A percentile compares a stretch with the other conserved stretches of the same genome.
These are phyloP conservation scores for Sternotherus odoratus DNA, from an alignment of 2,797 vertebrate genomes.

Conservation along the genomic window DNA sequence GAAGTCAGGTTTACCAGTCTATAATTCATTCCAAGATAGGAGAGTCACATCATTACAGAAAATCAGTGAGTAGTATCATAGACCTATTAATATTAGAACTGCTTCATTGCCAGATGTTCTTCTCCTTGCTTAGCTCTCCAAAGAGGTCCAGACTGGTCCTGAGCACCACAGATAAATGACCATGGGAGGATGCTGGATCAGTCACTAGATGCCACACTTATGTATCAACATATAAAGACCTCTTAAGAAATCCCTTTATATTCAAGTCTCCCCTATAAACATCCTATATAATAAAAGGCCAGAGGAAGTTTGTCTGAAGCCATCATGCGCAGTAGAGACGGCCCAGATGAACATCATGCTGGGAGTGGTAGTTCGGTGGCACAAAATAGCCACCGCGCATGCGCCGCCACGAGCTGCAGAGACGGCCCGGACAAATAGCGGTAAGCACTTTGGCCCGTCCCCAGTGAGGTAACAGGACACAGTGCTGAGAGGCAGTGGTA, in stretches of 20 bases:
- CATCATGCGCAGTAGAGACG: no score
- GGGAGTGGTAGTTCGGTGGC: no score
- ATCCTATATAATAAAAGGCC: no score
- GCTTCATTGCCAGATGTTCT: background rate
- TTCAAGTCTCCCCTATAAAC: background rate
- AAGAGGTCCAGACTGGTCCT: background rate
- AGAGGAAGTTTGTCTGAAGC: no score
- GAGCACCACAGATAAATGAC: background rate
- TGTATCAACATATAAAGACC: background rate
- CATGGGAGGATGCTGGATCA: background rate
- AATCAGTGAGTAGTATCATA: background rate
- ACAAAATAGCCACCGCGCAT: no score
- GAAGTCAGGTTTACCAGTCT: background rate
- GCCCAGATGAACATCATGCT: no score
- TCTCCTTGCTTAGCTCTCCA: background rate
- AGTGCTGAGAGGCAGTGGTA: no score
- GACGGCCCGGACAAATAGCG: no score
- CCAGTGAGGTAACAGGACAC: no score
- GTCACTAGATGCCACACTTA: background rate
- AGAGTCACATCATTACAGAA: background rate
- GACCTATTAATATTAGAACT: background rate
- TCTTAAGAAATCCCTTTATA: background rate
- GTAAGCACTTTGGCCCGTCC: no score
- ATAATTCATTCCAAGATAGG: background rate
- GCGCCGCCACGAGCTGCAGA: no score